Percentiles rank a stretch among this genome's conserved stretches.
Evolutionary conservation across 1,140 invertebrate genomes (phyloP).

Genomic region (Leptopilina boulardi): DNA sequence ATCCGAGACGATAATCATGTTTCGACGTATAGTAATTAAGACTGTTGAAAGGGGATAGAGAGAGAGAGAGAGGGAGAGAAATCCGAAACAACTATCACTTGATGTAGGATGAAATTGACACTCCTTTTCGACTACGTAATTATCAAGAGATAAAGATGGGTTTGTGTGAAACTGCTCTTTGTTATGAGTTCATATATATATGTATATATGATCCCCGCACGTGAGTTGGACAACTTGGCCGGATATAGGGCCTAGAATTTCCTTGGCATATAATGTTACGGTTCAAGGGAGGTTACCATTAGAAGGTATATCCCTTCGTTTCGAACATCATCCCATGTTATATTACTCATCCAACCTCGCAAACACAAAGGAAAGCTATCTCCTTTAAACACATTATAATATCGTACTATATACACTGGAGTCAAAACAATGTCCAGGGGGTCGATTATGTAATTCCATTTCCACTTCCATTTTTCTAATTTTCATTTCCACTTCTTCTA

Average conservation of each 20-base stretch:
- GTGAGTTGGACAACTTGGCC: slow-evolving; percentile 31
- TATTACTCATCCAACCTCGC: slow-evolving; percentile 8
- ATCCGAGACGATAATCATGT: slow-evolving; percentile 34
- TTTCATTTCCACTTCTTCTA: no score
- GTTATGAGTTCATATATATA: not conserved
- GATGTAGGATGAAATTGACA: slow-evolving; percentile 49
- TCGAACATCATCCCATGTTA: not conserved
- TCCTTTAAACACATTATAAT: not conserved
- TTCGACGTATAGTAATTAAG: slow-evolving; percentile 35
- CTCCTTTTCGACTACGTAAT: slow-evolving; percentile 47
- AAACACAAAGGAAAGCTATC: not conserved
- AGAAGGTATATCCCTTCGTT: slow-evolving; percentile 42
- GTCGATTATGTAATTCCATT: no score
- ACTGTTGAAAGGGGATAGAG: not conserved
- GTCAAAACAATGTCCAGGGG: no score
- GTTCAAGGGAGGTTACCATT: slow-evolving; percentile 53
- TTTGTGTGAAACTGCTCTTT: not conserved
- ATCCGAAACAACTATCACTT: slow-evolving; percentile 8
- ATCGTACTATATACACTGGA: no score
- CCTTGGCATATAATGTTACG: slow-evolving; percentile 62
- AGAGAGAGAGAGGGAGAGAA: not conserved
- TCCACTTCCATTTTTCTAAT: no score
- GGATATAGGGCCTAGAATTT: slow-evolving; percentile 57
- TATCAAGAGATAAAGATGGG: slow-evolving; percentile 33
- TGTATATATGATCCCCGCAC: not conserved